These are phyloP conservation scores for Hydrochoerus hydrochaeris DNA, from an alignment of 2,113 vertebrate genomes.

Conservation along the genomic window DNA sequence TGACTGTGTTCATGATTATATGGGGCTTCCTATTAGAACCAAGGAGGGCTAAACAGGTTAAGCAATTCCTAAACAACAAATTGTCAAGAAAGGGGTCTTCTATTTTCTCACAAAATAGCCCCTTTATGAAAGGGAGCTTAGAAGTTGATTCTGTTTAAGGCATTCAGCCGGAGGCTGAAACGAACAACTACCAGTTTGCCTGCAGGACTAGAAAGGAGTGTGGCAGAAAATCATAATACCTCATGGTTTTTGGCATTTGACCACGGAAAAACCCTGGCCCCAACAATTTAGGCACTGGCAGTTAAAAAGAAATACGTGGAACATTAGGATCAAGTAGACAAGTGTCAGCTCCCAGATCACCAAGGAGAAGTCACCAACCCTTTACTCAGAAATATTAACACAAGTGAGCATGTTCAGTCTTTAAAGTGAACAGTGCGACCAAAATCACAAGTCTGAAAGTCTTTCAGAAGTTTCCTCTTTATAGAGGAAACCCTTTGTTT, in stretches of 20 bases:
- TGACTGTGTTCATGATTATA: background rate
- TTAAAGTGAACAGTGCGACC: slow-evolving; percentile 47
- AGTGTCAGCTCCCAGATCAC: slow-evolving; percentile 29
- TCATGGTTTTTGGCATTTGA: background rate
- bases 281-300: background rate
- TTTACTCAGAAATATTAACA: slow-evolving; percentile 50
- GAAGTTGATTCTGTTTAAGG: slow-evolving; percentile 69
- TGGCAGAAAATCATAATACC: slow-evolving; percentile 21
- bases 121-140: slow-evolving; percentile 68
- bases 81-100: slow-evolving; percentile 29
- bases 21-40: slow-evolving; percentile 18
- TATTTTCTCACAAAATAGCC: slow-evolving; percentile 57
- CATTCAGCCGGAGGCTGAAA: slow-evolving; percentile 68
- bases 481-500: slow-evolving; percentile 17
- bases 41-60: background rate
- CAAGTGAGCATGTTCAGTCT: background rate
- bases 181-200: slow-evolving; percentile 37
- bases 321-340: slow-evolving; percentile 55
- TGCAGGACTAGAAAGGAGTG: background rate
- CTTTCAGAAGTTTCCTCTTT: slow-evolving; percentile 32
- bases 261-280: slow-evolving; percentile 29
- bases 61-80: slow-evolving; percentile 33
- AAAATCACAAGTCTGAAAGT: slow-evolving; percentile 27
- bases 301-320: slow-evolving; percentile 58
- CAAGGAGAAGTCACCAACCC: background rate